A percentile compares a stretch with the other conserved stretches of the same genome.
Conservation (phyloP, 2,888 invertebrate genomes). For the Spodoptera littoralis region DNA sequence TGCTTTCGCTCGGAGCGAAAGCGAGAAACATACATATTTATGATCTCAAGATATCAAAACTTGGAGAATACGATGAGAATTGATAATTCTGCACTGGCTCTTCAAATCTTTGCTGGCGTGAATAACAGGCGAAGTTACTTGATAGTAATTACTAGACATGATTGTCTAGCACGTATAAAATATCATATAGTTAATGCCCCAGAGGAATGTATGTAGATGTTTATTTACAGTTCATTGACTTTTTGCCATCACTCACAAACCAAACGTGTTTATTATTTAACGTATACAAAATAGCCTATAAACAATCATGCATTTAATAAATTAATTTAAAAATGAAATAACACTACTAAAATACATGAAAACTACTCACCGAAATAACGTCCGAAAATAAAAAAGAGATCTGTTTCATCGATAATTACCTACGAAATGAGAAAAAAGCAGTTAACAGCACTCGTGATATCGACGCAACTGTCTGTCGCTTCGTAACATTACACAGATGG, state of each 20-base stretch:
- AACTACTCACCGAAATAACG: too few species aligned
- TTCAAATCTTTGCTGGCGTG: conserved; percentile 21
- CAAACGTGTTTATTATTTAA: too few species aligned
- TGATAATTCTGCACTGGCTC: conserved; percentile 35
- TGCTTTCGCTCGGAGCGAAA: conserved; percentile 31
- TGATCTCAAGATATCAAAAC: conserved; percentile 50
- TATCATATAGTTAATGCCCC: too few species aligned
- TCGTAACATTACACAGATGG: conserved; percentile 39
- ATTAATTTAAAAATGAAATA: too few species aligned
- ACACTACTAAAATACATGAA: too few species aligned
- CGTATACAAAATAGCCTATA: too few species aligned
- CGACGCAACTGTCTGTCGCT: conserved; percentile 45
- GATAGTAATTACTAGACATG: too few species aligned
- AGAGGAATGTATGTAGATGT: too few species aligned
- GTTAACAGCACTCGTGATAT: conserved; percentile 33
- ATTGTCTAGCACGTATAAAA: too few species aligned
- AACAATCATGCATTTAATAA: too few species aligned
- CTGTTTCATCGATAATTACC: conserved; percentile 25
- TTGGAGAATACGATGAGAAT: conserved; percentile 43
- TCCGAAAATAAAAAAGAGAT: conserved; percentile 5
- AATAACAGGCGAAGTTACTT: conserved; percentile 25
- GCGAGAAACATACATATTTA: conserved; percentile 46
- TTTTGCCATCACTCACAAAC: too few species aligned
- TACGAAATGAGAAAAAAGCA: conserved; percentile 20
- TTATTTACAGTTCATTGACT: too few species aligned